These are phyloP conservation scores for Gadopsis marmoratus DNA, from an alignment of 2,797 vertebrate genomes.

Conservation along the genomic window DNA sequence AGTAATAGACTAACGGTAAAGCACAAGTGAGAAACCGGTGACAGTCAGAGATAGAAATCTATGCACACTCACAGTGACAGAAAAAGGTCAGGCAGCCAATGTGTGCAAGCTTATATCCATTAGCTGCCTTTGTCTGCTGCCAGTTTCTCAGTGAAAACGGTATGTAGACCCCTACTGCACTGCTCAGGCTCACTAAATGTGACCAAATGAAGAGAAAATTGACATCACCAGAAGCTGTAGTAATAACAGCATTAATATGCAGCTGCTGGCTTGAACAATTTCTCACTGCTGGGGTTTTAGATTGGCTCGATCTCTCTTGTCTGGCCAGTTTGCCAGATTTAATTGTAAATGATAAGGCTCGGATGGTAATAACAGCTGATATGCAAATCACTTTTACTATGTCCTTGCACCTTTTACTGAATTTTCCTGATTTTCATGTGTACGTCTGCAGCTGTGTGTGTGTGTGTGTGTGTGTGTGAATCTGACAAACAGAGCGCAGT, in stretches of 20 bases:
- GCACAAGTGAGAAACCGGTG: slow-evolving; percentile 23
- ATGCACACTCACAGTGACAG: slow-evolving; percentile 48
- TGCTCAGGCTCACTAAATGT: slow-evolving; percentile 54
- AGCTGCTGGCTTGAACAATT: slow-evolving; percentile 61
- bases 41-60: slow-evolving; percentile 45
- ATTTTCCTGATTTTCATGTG: slow-evolving; percentile 34
- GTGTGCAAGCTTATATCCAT: slow-evolving; percentile 58
- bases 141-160: slow-evolving; percentile 47
- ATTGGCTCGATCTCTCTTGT: slow-evolving; percentile 76
- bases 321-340: slow-evolving; percentile 78
- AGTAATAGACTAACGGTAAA: slow-evolving; percentile 11
- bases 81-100: slow-evolving; percentile 68
- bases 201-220: slow-evolving; percentile 72
- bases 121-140: slow-evolving; percentile 58
- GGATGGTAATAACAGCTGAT: slow-evolving; percentile 72
- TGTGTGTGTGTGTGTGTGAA: not conserved
- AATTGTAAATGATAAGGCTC: slow-evolving; percentile 79
- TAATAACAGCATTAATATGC: slow-evolving; percentile 81
- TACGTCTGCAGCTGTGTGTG: not conserved
- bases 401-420: slow-evolving; percentile 52
- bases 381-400: slow-evolving; percentile 51
- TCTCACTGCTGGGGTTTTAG: slow-evolving; percentile 72
- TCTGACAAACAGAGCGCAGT: slow-evolving; percentile 3
- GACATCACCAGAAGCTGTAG: slow-evolving; percentile 70
- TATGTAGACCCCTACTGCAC: slow-evolving; percentile 40